A percentile compares a stretch with the other conserved stretches of the same genome.
phyloP scores from a whole-genome alignment of 2,113 vertebrate genomes.

The Maccullochella peelii region DNA sequence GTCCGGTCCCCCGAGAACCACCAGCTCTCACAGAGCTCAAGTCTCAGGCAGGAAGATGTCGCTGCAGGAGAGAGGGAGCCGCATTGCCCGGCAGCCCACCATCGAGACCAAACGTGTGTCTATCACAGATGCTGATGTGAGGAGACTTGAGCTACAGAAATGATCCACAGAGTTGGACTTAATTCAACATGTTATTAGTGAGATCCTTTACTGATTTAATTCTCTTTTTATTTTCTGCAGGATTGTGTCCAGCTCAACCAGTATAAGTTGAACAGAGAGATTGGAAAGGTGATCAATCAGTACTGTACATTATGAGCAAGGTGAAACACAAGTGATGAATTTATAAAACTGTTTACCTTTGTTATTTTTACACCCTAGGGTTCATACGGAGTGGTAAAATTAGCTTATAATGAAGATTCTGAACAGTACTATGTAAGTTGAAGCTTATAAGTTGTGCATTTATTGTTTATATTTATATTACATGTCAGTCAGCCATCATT shows the following conservation, averaged over 20 bases:
- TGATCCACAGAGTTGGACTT: no score
- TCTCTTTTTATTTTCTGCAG: conserved; percentile 71
- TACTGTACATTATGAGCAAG: no score
- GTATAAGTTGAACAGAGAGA: conserved; percentile 93
- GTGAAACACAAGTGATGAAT: background rate
- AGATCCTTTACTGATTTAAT: background rate
- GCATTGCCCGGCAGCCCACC: conserved; percentile 88
- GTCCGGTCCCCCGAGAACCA: conserved; percentile 61
- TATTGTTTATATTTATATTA: background rate
- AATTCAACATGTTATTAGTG: background rate
- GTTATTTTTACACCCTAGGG: conserved; percentile 84
- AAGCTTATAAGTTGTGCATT: background rate
- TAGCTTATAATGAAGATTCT: conserved; percentile 94
- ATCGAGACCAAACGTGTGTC: conserved; percentile 94
- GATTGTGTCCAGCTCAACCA: conserved; percentile 96
- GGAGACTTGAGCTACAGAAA: background rate
- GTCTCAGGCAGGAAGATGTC: conserved; percentile 92
- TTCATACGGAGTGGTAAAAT: conserved; percentile 94
- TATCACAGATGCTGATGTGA: conserved; percentile 91
- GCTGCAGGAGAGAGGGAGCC: conserved; percentile 90
- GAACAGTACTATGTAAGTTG: conserved; percentile 93
- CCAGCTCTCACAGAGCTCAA: conserved; percentile 68
- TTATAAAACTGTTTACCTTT: conserved; percentile 4
- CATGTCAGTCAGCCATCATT: background rate
- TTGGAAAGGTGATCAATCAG: conserved; percentile 90